A percentile compares a stretch with the other conserved stretches of the same genome.
Evolutionary conservation across 2,797 vertebrate genomes (phyloP).

Genomic region (Semotilus atromaculatus): DNA sequence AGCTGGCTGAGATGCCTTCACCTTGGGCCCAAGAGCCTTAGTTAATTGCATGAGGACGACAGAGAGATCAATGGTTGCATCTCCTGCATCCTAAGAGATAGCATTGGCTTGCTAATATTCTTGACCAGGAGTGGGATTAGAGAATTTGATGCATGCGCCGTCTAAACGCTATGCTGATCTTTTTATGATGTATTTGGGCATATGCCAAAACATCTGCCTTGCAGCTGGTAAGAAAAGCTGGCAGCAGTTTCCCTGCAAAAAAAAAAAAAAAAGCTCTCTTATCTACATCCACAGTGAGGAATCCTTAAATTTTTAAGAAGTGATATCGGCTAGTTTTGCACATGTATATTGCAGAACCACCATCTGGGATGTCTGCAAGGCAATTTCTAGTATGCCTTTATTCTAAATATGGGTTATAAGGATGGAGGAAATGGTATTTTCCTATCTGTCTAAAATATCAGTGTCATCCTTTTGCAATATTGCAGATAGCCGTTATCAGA

Average conservation of each 20-base stretch:
- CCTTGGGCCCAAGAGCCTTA: constrained; percentile 5
- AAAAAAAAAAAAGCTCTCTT: constrained; percentile 1
- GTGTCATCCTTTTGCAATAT: constrained; percentile 42
- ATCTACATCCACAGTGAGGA: constrained; percentile 23
- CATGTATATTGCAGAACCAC: constrained; percentile 14
- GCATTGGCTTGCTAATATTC: constrained; percentile 15
- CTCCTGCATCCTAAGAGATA: constrained; percentile 21
- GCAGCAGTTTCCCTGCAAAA: constrained; percentile 30
- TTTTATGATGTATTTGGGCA: constrained; percentile 40
- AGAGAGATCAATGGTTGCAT: constrained; percentile 49
- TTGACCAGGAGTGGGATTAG: constrained; percentile 12
- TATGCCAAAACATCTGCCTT: constrained; percentile 59
- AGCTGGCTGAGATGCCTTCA: constrained; percentile 29
- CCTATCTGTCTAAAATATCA: constrained; percentile 43
- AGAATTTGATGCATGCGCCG: background rate
- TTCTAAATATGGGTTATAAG: constrained; percentile 26
- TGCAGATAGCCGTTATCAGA: constrained; percentile 43
- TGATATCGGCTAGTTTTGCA: constrained; percentile 44
- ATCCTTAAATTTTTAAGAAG: constrained; percentile 33
- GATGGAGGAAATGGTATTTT: constrained; percentile 25
- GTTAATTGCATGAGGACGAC: constrained; percentile 22
- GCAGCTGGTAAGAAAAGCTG: constrained; percentile 52
- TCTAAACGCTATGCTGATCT: constrained; percentile 38
- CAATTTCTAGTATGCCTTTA: constrained; percentile 23
- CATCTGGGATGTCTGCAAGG: constrained; percentile 20